A percentile compares a stretch with the other conserved stretches of the same genome.
These are phyloP conservation scores for Heptranchias perlo DNA, from an alignment of 2,113 vertebrate genomes.

Conservation along the genomic window DNA sequence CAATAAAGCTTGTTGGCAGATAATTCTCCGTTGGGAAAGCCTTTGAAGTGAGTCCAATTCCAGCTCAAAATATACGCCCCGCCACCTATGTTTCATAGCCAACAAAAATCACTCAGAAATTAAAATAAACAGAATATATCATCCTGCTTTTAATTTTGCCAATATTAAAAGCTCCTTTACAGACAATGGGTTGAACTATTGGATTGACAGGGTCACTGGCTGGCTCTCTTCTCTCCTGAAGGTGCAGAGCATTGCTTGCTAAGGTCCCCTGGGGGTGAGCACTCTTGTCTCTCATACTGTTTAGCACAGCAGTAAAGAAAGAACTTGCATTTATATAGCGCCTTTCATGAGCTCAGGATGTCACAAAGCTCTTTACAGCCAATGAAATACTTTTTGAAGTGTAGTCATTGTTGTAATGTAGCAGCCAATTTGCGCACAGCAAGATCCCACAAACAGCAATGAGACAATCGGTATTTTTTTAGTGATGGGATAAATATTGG, in stretches of 20 bases:
- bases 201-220: not conserved
- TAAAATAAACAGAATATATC: slow-evolving; percentile 5
- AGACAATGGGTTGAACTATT: not conserved
- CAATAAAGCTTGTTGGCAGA: slow-evolving; percentile 8
- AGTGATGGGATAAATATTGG: not conserved
- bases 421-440: not conserved
- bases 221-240: not conserved
- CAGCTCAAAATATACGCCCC: not conserved
- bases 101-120: not conserved
- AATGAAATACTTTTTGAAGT: not conserved
- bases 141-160: not conserved
- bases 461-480: not conserved
- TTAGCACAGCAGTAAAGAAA: not conserved
- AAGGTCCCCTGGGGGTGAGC: not conserved
- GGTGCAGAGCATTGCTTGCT: not conserved
- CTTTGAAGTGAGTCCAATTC: not conserved
- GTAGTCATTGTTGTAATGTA: not conserved
- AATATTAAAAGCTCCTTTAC: not conserved
- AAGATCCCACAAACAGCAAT: not conserved
- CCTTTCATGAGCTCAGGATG: too few relatives aligned
- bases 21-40: not conserved
- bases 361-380: not conserved
- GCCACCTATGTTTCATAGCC: not conserved
- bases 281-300: not conserved
- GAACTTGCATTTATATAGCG: not conserved